Evolutionary conservation across 2,888 invertebrate genomes (phyloP).

Genomic region (Synergus itoensis): DNA sequence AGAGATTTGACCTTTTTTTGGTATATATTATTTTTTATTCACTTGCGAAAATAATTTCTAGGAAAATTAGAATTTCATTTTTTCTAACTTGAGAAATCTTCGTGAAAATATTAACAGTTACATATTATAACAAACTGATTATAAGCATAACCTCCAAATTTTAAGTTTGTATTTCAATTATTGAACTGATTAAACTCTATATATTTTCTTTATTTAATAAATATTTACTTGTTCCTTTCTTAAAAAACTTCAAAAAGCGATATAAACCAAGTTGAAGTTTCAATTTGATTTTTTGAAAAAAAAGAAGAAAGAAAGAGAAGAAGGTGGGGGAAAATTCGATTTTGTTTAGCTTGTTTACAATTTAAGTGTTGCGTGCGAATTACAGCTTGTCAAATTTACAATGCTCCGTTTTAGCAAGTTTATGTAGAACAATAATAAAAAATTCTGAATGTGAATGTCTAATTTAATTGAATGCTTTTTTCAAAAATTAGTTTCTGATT

Average conservation of each 20-base stretch:
- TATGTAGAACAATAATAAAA: neutral
- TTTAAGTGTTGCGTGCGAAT: neutral
- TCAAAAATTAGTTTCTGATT: neutral
- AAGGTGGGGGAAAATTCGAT: neutral
- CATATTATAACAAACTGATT: neutral
- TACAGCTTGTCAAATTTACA: neutral
- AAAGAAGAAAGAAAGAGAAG: neutral
- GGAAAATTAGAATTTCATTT: neutral
- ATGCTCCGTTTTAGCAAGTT: neutral
- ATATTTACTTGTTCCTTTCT: neutral
- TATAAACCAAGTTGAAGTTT: neutral
- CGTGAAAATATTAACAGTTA: neutral
- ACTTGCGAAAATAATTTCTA: neutral
- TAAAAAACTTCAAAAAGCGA: neutral
- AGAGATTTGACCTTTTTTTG: neutral
- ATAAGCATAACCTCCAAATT: neutral
- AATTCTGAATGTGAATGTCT: neutral
- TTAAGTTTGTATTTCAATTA: neutral
- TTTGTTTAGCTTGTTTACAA: neutral
- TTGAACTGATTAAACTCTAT: neutral
- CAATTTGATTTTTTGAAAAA: neutral
- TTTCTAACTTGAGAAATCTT: neutral
- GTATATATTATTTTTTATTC: neutral
- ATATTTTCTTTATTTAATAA: neutral
- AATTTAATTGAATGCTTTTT: neutral